phyloP scores from a whole-genome alignment of 2,797 vertebrate species.

The Oreonectes daqikongensis region DNA sequence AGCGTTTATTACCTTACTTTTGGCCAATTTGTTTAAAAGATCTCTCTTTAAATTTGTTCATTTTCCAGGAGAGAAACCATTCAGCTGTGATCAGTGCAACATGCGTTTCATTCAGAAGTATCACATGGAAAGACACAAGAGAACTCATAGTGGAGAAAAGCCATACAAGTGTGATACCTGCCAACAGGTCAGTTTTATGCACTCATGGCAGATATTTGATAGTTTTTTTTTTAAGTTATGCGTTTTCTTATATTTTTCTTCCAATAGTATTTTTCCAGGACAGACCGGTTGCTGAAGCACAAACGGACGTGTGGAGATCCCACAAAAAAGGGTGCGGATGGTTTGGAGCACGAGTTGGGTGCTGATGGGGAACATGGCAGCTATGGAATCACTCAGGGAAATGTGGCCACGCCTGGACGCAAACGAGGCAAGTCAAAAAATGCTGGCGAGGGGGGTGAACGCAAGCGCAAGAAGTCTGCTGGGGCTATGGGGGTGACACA shows the following conservation, averaged over 20 bases:
- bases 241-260: not conserved
- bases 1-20: not conserved
- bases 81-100: slow-evolving; percentile 97
- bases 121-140: slow-evolving; percentile 99
- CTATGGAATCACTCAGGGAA: slow-evolving; percentile 92
- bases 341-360: slow-evolving; percentile 81
- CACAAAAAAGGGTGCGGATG: slow-evolving; percentile 88
- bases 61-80: slow-evolving; percentile 91
- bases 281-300: slow-evolving; percentile 98
- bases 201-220: too few relatives aligned
- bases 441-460: slow-evolving; percentile 82
- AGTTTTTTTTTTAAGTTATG: too few relatives aligned
- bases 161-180: slow-evolving; percentile 99
- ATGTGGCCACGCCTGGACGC: slow-evolving; percentile 80
- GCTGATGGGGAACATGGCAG: slow-evolving; percentile 84
- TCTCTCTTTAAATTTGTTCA: too few relatives aligned
- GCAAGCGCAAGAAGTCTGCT: slow-evolving; percentile 83
- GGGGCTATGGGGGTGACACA: slow-evolving; percentile 60
- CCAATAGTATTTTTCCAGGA: slow-evolving; percentile 94
- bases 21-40: not conserved
- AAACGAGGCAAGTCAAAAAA: slow-evolving; percentile 91
- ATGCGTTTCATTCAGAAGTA: slow-evolving; percentile 99
- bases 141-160: slow-evolving; percentile 99
- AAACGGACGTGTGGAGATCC: slow-evolving; percentile 96
- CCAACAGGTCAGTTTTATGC: slow-evolving; percentile 79